These are phyloP conservation scores for Phaedon cochleariae DNA, from an alignment of 2,888 invertebrate species.

Conservation along the genomic window DNA sequence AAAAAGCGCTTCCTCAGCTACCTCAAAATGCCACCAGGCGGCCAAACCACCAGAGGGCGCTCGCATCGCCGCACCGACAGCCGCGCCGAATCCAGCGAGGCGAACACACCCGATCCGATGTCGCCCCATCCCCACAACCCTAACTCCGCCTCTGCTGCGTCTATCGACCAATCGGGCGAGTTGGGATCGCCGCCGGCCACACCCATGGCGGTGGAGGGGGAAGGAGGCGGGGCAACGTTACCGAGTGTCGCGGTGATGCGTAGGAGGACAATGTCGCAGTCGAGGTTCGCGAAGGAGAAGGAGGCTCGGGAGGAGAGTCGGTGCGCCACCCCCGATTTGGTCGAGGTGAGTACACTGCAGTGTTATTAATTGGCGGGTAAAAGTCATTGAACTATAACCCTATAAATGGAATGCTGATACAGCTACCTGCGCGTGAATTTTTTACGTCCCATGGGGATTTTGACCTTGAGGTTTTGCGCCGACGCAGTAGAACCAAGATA, in stretches of 20 bases:
- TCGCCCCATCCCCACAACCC: too few species aligned
- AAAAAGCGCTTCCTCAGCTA: constrained; percentile 76
- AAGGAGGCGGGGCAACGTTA: constrained; percentile 41
- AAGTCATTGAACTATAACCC: too few species aligned
- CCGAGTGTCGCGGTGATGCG: constrained; percentile 55
- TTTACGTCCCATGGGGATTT: too few species aligned
- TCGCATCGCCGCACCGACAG: constrained; percentile 74
- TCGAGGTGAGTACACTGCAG: constrained; percentile 47
- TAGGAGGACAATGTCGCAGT: constrained; percentile 65
- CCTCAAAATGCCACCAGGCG: constrained; percentile 61
- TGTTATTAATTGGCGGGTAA: too few species aligned
- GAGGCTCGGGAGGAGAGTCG: constrained; percentile 52
- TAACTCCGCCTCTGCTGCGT: too few species aligned
- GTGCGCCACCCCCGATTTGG: constrained; percentile 51
- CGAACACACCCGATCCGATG: constrained; percentile 76
- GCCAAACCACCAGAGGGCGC: constrained; percentile 59
- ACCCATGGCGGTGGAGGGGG: constrained; percentile 55
- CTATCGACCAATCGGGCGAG: too few species aligned
- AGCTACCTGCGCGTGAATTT: too few species aligned
- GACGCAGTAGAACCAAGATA: too few species aligned
- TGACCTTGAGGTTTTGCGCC: too few species aligned
- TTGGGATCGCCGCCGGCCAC: constrained; percentile 66
- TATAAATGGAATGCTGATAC: too few species aligned
- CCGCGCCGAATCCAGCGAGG: constrained; percentile 74
- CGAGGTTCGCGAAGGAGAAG: constrained; percentile 58